These are phyloP conservation scores for Apotomis turbidana DNA, from an alignment of 2,888 invertebrate species.

Conservation along the genomic window DNA sequence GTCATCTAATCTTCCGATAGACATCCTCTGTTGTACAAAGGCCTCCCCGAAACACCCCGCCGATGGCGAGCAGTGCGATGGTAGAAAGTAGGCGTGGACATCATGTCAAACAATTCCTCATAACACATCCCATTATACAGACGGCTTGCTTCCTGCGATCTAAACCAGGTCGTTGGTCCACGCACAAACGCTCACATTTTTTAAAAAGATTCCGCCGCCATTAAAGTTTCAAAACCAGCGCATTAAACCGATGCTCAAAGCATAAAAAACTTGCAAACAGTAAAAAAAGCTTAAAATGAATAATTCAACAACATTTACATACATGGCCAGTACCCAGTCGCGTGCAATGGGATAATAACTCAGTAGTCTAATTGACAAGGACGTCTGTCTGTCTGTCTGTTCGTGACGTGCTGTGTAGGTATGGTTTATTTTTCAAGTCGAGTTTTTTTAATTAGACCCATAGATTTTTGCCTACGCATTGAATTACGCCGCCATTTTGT, in stretches of 20 bases:
- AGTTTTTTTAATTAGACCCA: constrained; percentile 34
- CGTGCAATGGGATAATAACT: constrained; percentile 42
- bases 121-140: no score
- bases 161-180: no score
- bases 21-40: no score
- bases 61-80: no score
- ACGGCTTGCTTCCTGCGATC: no score
- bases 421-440: constrained; percentile 19
- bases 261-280: constrained; percentile 1
- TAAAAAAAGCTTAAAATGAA: constrained; percentile 29
- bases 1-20: no score
- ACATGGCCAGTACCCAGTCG: constrained; percentile 30
- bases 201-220: no score
- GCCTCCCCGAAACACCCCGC: no score
- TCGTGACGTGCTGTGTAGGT: constrained; percentile 12
- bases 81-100: no score
- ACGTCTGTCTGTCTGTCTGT: constrained; percentile 43
- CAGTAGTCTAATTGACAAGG: constrained; percentile 44
- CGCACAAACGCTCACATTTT: no score
- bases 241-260: constrained; percentile 3
- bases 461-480: constrained; percentile 41
- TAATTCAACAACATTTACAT: constrained; percentile 43
- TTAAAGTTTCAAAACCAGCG: neutral
- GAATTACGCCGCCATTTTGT: constrained; percentile 14
- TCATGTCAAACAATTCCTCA: no score